Base-by-base conservation (phyloP, 2,113 vertebrate species). In the Cyprinus carpio region DNA sequence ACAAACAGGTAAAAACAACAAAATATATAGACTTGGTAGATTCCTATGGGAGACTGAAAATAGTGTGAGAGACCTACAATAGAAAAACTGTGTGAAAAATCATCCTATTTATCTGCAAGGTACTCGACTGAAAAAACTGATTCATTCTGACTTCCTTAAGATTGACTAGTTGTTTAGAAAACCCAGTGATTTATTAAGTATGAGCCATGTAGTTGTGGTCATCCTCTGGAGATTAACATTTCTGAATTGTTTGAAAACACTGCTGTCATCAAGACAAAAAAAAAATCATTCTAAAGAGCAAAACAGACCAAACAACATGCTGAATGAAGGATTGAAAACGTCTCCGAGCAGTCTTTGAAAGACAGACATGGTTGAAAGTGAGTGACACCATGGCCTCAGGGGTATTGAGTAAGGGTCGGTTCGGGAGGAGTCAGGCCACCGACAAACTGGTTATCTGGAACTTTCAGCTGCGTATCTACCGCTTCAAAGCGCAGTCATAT, bases 381-480 rank as follows among this genome's bases (percentile, higher is more conserved):
- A n/a, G n/a, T n/a, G n/a, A n/a, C n/a, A n/a, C n/a, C n/a, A n/a
- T n/a, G 1, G 85, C 85, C 82, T 88, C 62, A 23, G 84, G 82
- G 62, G 54, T 40, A n/a, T n/a, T n/a, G n/a, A n/a, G 60, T 3
- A 25, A 54, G 40, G 72, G 64, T 54, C 81, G 81, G 72, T 58
- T n/a, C 16, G 51, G 75, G 31, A n/a, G 34, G 79, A 84, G 88
- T 78, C 88, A 89, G 23, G 65, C 9, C 58, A 85, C 71, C 84
- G 89, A 89, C 87, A 88, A 75, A 27, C 2, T 46, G 83, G 85
- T 91, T 89, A 87, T 90, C 89, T 81, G 78, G 89, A 60, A 64
- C 87, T 81, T 83, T 87, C 62, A 79, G 89, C 89, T 77, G 87
- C 86, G 79, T 83, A 89, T 92, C 89, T 89, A 87, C 86, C 64